These are phyloP conservation scores for Torymus aiolomorphi DNA, from an alignment of 2,888 invertebrate genomes.

Conservation along the genomic window DNA sequence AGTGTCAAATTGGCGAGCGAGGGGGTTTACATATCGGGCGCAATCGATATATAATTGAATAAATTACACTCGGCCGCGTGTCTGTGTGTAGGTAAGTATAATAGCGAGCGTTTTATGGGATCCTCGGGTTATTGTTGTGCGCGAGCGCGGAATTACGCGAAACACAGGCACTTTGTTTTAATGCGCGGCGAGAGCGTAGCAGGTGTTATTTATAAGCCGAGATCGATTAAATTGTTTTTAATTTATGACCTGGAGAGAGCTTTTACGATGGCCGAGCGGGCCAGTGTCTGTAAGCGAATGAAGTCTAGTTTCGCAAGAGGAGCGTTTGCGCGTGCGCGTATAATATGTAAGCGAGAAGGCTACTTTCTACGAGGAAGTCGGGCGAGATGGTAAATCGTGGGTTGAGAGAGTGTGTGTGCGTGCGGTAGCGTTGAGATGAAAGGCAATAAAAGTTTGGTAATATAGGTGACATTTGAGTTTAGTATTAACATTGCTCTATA, in stretches of 20 bases:
- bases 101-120: not conserved
- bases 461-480: too few species aligned
- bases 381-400: too few species aligned
- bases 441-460: too few species aligned
- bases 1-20: constrained; percentile 65
- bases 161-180: not conserved
- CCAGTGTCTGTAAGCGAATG: too few species aligned
- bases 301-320: too few species aligned
- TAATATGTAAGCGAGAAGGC: too few species aligned
- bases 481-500: too few species aligned
- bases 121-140: constrained; percentile 40
- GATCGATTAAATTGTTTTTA: constrained; percentile 40
- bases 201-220: constrained; percentile 43
- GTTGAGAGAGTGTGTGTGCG: too few species aligned
- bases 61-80: constrained; percentile 32
- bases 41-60: constrained; percentile 46
- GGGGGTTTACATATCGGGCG: constrained; percentile 1
- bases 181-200: constrained; percentile 9
- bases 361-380: too few species aligned
- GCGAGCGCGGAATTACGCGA: constrained; percentile 7
- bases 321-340: too few species aligned
- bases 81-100: not conserved
- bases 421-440: too few species aligned
- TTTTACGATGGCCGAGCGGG: too few species aligned
- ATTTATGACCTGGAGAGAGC: not conserved